Evolutionary conservation across 2,113 vertebrate genomes (phyloP).

Genomic region (Protobothrops mucrosquamatus): DNA sequence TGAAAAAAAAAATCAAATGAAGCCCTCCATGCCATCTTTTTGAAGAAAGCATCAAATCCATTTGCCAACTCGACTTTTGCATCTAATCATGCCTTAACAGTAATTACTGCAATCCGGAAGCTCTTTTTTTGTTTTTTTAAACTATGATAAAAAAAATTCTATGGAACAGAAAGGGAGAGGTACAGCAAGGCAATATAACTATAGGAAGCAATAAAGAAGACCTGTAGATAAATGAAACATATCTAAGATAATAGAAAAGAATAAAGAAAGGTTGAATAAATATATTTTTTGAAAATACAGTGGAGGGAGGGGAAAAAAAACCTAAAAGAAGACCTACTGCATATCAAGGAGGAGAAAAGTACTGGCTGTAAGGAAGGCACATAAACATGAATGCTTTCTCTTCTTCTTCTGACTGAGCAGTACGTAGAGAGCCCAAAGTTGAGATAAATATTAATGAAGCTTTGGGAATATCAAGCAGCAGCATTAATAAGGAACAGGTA

Average conservation of each 20-base stretch:
- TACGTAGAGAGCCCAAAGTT: conserved; percentile 46
- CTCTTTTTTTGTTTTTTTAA: no score
- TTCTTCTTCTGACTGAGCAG: conserved; percentile 50
- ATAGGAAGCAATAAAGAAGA: conserved; percentile 42
- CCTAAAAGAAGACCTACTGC: conserved; percentile 23
- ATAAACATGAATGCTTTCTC: conserved; percentile 41
- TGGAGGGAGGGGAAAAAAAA: background rate
- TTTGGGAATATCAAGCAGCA: conserved; percentile 67
- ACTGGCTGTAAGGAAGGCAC: conserved; percentile 32
- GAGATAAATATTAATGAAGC: conserved; percentile 73
- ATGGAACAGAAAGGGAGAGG: conserved; percentile 29
- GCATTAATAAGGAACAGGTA: conserved; percentile 73
- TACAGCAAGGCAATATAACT: conserved; percentile 47
- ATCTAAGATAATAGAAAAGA: conserved; percentile 35
- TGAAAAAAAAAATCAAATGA: background rate
- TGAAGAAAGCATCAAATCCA: conserved; percentile 13
- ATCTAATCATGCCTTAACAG: conserved; percentile 38
- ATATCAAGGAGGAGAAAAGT: conserved; percentile 43
- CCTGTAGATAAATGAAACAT: conserved; percentile 29
- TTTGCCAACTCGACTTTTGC: conserved; percentile 36
- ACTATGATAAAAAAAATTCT: conserved; percentile 16
- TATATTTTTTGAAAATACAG: conserved; percentile 35
- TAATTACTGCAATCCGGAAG: conserved; percentile 35
- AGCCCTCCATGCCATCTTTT: conserved; percentile 12
- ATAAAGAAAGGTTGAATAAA: conserved; percentile 50